phyloP scores from a whole-genome alignment of 2,888 invertebrate genomes.

The Glaucopsyche alexis region DNA sequence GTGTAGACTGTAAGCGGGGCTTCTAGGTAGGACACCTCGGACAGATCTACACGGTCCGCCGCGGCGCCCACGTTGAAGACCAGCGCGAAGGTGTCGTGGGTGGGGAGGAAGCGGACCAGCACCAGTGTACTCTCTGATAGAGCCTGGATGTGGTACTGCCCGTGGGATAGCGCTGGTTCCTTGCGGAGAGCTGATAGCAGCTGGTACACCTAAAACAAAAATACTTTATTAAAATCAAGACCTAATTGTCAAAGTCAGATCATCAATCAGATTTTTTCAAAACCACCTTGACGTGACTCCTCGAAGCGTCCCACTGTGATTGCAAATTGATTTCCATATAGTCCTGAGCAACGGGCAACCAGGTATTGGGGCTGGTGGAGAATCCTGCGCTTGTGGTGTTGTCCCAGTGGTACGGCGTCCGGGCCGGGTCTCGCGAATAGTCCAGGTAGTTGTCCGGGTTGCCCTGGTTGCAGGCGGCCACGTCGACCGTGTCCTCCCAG shows the following conservation, averaged over 20 bases:
- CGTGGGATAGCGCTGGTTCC: constrained; percentile 51
- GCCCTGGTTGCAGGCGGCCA: constrained; percentile 78
- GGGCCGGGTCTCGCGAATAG: constrained; percentile 80
- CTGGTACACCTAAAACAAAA: constrained; percentile 71
- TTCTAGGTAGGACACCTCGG: constrained; percentile 43
- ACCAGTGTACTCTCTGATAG: constrained; percentile 51
- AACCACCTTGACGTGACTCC: constrained; percentile 76
- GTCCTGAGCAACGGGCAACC: constrained; percentile 84
- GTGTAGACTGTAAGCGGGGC: constrained; percentile 48
- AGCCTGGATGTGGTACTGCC: constrained; percentile 62
- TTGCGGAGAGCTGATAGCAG: constrained; percentile 71
- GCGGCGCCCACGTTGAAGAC: constrained; percentile 70
- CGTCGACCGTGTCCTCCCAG: constrained; percentile 80
- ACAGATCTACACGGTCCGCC: constrained; percentile 57
- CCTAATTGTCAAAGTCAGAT: neutral
- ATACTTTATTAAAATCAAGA: neutral
- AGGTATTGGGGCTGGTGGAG: constrained; percentile 75
- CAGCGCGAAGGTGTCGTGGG: constrained; percentile 51
- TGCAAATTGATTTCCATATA: constrained; percentile 79
- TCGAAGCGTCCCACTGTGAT: constrained; percentile 66
- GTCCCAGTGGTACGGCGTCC: constrained; percentile 85
- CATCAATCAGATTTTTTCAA: neutral
- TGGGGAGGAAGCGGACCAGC: constrained; percentile 45
- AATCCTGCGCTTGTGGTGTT: constrained; percentile 80
- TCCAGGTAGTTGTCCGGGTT: constrained; percentile 71